Base-by-base conservation (phyloP, 2,797 vertebrate species). In the Allobates femoralis region DNA sequence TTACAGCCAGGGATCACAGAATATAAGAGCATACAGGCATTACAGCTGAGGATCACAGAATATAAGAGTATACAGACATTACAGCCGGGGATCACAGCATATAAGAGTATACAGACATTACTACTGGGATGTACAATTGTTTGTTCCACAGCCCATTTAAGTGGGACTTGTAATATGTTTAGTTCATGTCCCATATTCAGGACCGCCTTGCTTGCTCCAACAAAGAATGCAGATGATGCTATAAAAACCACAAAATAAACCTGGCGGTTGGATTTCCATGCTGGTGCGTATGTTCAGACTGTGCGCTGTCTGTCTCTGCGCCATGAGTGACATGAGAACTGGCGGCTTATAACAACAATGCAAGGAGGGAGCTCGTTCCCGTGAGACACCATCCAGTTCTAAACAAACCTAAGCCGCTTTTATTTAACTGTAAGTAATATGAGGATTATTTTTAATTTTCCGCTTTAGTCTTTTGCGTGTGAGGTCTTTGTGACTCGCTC, bases 241-340 rank as follows among this genome's bases (percentile, higher is more conserved):
- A 83, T 73, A 83, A 73, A 73, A 83, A 58, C 60, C 67, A 41
- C 80, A 41, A 60, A 83, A 74, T 83, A 83, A 83, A 83, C 67
- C 73, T 28, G 30, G 81, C n/a, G 74, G 58, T n/a, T 53, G 66
- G 81, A 58, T 83, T 53, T 83, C 30, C 23, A 56, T 30, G 53
- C 53, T 41, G 16, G 67, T 82, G 81, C 81, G 67, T 82, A 73
- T 58, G 67, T 84, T 56, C 55, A 76, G 82, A 62, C 82, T 51
- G 55, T 76, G 82, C 15, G 73, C 81, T 51, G 82, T 83, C 37
- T 62, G 81, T 83, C 73, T 83, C 26, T 64, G 58, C 23, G 11
- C 71, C 46, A 15, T 83, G 58, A 84, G n/a, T 84, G 82, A 76
- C 82, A 84, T 83, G 81, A 76, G 82, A 84, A 84, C 82, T 75